These are phyloP conservation scores for Trichonephila inaurata DNA, from an alignment of 1,140 invertebrate genomes.

Conservation along the genomic window DNA sequence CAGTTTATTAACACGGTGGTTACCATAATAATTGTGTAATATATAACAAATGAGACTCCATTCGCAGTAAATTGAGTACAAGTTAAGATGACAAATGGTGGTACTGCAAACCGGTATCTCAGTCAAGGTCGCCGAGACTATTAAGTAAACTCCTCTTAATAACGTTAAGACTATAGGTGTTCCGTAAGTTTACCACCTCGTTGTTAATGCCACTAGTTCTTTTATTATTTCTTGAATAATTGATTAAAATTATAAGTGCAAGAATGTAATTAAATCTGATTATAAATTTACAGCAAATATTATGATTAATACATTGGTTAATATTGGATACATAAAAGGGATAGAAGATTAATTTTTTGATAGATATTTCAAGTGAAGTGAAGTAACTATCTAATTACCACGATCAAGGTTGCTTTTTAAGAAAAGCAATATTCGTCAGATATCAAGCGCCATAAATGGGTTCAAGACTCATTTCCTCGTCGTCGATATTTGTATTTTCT, in stretches of 20 bases:
- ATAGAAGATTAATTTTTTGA: too few species aligned
- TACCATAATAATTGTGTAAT: constrained; percentile 27
- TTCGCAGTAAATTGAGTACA: background rate
- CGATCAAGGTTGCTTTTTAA: too few species aligned
- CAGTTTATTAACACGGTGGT: constrained; percentile 2
- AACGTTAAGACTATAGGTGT: background rate
- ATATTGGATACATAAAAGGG: too few species aligned
- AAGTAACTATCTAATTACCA: too few species aligned
- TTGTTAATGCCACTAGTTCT: background rate
- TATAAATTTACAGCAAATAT: too few species aligned
- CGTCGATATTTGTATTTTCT: too few species aligned
- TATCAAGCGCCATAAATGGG: too few species aligned
- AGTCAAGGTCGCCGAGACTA: background rate
- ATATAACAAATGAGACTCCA: background rate
- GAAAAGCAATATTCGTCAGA: too few species aligned
- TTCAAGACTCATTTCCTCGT: too few species aligned
- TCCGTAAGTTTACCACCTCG: background rate
- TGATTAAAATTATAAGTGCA: background rate
- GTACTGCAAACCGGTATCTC: background rate
- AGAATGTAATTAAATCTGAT: background rate
- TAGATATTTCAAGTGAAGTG: too few species aligned
- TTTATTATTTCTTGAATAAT: background rate
- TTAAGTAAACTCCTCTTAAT: background rate
- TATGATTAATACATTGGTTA: too few species aligned
- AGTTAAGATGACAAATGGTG: background rate